These are phyloP conservation scores for Lepidonotus clava DNA, from an alignment of 2,888 invertebrate species.

Conservation along the genomic window DNA sequence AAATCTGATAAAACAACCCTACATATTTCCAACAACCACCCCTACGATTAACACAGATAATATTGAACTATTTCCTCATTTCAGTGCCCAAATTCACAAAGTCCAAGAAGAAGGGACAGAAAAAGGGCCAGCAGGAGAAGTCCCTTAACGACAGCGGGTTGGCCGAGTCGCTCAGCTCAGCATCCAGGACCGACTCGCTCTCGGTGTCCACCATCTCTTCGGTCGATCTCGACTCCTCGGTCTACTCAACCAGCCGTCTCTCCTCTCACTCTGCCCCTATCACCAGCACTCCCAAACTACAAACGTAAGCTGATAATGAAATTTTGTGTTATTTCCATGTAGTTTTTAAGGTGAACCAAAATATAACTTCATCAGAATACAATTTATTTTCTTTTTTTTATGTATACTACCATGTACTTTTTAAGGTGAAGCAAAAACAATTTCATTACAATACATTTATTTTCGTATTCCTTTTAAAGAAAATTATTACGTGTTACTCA, in stretches of 20 bases:
- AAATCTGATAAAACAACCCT: neutral
- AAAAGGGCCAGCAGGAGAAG: neutral
- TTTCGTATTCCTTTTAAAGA: no score
- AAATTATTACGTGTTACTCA: no score
- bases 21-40: neutral
- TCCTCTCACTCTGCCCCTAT: neutral
- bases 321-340: no score
- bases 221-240: neutral
- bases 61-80: neutral
- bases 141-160: neutral
- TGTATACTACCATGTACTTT: no score
- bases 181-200: neutral
- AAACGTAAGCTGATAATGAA: no score
- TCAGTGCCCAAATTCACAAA: neutral
- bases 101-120: neutral
- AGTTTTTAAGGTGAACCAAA: no score
- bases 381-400: no score
- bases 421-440: no score
- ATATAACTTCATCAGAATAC: no score
- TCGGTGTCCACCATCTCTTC: slow-evolving; percentile 22
- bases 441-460: no score
- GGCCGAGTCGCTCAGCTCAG: neutral
- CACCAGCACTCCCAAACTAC: slow-evolving; percentile 3
- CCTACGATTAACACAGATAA: no score
- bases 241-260: neutral